Evolutionary conservation across 2,113 vertebrate genomes (phyloP).

Genomic region (Nerophis ophidion): DNA sequence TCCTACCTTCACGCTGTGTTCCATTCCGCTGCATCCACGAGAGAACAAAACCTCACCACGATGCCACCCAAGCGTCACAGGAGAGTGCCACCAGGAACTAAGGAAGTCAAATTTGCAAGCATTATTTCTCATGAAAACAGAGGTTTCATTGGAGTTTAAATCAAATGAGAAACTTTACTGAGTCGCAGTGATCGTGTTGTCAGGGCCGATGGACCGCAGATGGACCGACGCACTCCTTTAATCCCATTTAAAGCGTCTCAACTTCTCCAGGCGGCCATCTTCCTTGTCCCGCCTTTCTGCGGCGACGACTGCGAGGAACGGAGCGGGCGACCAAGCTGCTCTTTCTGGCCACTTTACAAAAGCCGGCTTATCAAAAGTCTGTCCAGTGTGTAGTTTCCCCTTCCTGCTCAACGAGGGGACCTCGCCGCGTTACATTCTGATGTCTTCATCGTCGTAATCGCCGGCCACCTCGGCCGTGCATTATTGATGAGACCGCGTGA

Average conservation of each 20-base stretch:
- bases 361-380: constrained; percentile 69
- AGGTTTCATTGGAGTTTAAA: too few relatives aligned
- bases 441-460: constrained; percentile 68
- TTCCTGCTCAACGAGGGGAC: constrained; percentile 46
- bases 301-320: constrained; percentile 49
- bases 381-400: constrained; percentile 50
- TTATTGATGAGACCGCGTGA: constrained; percentile 62
- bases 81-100: too few relatives aligned
- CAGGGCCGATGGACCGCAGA: not conserved
- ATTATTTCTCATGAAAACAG: too few relatives aligned
- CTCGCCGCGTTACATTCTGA: constrained; percentile 60
- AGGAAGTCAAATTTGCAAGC: too few relatives aligned
- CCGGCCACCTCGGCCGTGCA: constrained; percentile 50
- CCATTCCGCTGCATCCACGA: too few relatives aligned
- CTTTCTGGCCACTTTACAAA: constrained; percentile 58
- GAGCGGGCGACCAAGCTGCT: constrained; percentile 57
- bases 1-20: too few relatives aligned
- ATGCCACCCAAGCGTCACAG: too few relatives aligned
- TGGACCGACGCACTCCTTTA: not conserved
- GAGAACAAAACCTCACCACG: too few relatives aligned
- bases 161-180: too few relatives aligned
- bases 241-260: too few relatives aligned
- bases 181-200: too few relatives aligned
- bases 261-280: constrained; percentile 6
- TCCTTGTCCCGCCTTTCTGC: constrained; percentile 52